phyloP scores from a whole-genome alignment of 2,113 vertebrate species.

The Austrofundulus limnaeus region DNA sequence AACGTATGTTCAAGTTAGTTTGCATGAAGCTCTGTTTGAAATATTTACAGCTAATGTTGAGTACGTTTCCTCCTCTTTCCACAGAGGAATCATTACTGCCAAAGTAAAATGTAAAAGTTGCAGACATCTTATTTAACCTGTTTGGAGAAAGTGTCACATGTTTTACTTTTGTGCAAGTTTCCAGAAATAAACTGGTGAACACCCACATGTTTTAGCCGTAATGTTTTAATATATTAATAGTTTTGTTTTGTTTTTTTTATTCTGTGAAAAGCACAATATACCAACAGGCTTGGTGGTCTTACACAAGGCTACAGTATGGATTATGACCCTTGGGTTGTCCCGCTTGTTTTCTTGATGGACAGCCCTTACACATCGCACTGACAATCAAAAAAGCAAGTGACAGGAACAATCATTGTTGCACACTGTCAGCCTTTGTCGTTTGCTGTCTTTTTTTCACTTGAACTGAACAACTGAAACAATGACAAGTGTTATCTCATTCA shows the following conservation, averaged over 20 bases:
- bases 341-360: conserved; percentile 44
- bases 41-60: conserved; percentile 53
- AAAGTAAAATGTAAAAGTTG: conserved; percentile 47
- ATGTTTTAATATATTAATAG: too few relatives aligned
- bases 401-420: conserved; percentile 43
- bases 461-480: conserved; percentile 22
- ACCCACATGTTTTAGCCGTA: too few relatives aligned
- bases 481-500: conserved; percentile 38
- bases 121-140: conserved; percentile 14
- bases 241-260: conserved; percentile 19
- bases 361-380: conserved; percentile 41
- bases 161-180: background rate
- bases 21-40: conserved; percentile 40
- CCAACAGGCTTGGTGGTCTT: conserved; percentile 20
- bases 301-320: conserved; percentile 7
- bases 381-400: conserved; percentile 54
- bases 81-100: conserved; percentile 22
- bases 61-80: conserved; percentile 28
- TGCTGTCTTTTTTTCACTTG: conserved; percentile 16
- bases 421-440: conserved; percentile 11
- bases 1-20: conserved; percentile 49
- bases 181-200: background rate
- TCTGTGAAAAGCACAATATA: conserved; percentile 12
- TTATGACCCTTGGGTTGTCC: conserved; percentile 16
- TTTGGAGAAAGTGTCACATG: background rate